These are phyloP conservation scores for Samia ricini DNA, from an alignment of 1,140 invertebrate genomes.

Conservation along the genomic window DNA sequence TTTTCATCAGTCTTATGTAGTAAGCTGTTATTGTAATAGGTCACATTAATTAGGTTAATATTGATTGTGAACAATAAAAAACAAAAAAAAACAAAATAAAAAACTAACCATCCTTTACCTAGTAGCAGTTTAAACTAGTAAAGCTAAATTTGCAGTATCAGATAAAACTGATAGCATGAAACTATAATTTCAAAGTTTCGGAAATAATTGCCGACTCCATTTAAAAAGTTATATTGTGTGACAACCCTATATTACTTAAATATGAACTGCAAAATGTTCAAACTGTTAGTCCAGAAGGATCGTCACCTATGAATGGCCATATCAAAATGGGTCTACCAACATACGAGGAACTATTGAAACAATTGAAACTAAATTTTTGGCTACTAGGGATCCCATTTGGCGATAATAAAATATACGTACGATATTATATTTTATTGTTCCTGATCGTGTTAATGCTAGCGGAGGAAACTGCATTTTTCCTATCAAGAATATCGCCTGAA, in stretches of 20 bases:
- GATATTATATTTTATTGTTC: conserved; percentile 35
- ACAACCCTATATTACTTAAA: conserved; percentile 2
- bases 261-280: not conserved
- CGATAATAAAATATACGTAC: conserved; percentile 26
- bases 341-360: conserved; percentile 48
- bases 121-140: too few relatives aligned
- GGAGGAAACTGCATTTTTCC: conserved; percentile 38
- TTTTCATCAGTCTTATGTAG: too few relatives aligned
- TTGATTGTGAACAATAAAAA: too few relatives aligned
- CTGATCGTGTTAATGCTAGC: conserved; percentile 29
- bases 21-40: too few relatives aligned
- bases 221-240: not conserved
- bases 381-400: conserved; percentile 40
- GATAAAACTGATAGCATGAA: too few relatives aligned
- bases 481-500: conserved; percentile 39
- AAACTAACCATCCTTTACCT: too few relatives aligned
- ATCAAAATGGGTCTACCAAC: conserved; percentile 40
- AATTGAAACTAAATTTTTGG: conserved; percentile 47
- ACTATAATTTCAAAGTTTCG: too few relatives aligned
- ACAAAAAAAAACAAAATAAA: too few relatives aligned
- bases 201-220: too few relatives aligned
- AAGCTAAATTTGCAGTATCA: too few relatives aligned
- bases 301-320: not conserved
- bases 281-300: not conserved
- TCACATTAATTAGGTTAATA: too few relatives aligned